phyloP scores from a whole-genome alignment of 64 coral and sea anemone species.

The Pocillopora verrucosa region DNA sequence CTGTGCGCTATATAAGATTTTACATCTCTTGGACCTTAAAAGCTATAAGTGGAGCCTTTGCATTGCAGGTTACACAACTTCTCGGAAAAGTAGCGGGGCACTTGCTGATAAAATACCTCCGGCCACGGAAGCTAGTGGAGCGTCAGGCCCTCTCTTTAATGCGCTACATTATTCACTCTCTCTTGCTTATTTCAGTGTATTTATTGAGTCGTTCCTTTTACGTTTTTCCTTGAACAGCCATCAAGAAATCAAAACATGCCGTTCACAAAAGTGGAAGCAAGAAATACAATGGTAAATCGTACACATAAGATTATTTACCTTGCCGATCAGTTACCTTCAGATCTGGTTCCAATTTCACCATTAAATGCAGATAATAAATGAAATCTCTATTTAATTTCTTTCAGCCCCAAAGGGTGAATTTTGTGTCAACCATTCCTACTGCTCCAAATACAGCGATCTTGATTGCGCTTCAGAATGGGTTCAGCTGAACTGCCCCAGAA shows the following conservation, averaged over 20 bases:
- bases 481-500: slow-evolving; percentile 38
- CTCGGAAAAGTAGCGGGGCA: too few species aligned
- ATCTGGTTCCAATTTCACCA: not conserved
- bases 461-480: slow-evolving; percentile 49
- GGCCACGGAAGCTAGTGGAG: too few species aligned
- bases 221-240: not conserved
- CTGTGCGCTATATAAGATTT: too few species aligned
- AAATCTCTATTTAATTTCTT: not conserved
- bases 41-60: too few species aligned
- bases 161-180: too few species aligned
- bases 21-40: too few species aligned
- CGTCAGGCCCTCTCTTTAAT: too few species aligned
- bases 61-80: too few species aligned
- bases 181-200: not conserved
- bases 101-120: too few species aligned
- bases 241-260: slow-evolving; percentile 39
- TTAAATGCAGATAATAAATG: not conserved
- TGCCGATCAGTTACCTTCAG: not conserved
- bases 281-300: slow-evolving; percentile 21
- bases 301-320: not conserved
- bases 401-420: slow-evolving; percentile 26
- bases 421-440: slow-evolving; percentile 58
- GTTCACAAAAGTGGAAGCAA: slow-evolving; percentile 41
- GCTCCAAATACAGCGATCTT: slow-evolving; percentile 42
- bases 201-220: not conserved